Base-by-base conservation (phyloP, 2,888 invertebrate species). In the Rutpela maculata region DNA sequence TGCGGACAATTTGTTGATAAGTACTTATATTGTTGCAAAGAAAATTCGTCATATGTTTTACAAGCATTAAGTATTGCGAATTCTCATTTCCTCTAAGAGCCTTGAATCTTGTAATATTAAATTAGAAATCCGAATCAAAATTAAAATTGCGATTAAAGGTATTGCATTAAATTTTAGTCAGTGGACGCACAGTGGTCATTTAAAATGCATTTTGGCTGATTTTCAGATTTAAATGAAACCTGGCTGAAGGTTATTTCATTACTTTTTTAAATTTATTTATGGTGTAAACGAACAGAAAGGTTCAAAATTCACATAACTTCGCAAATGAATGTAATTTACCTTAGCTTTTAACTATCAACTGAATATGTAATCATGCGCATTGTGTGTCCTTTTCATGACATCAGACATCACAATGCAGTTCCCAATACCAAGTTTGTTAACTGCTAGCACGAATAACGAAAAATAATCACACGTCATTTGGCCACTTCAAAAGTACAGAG, bases 81-180 rank as follows among this genome's bases (percentile, higher is more conserved):
- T 15, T 43, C 43, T 43, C 43, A 15, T 43, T 43, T 43, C 38
- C 38, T 9, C 9, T 35, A 9, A 6, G 9, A 35, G 9, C 31
- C 31, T 35, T 35, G 31, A 35, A 35, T 35, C 0, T 63, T 63
- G 38, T 12, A 35, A 31, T 6, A 35, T 63, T 31, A 35, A 63
- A 63, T 63, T 63, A 63, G 35, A 38, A 63, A 63, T 63, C 35
- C 35, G 12, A 63, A 63, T 63, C 31, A n/a, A n/a, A 7, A 38
- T 38, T 38, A 26, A 4, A 4, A 35, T 35, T 5, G 22, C 31
- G 9, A 35, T 35, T 43, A 43, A 43, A 43, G 0, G 43, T 43
- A 15, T 15, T 43, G 3, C 1, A 12, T 43, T 43, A 43, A 15
- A 38, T 38, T 38, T 38, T 11, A 5, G 7, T 11, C 38, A 43